Conservation (phyloP, 2,888 invertebrate species). For the Colostygia pectinataria region DNA sequence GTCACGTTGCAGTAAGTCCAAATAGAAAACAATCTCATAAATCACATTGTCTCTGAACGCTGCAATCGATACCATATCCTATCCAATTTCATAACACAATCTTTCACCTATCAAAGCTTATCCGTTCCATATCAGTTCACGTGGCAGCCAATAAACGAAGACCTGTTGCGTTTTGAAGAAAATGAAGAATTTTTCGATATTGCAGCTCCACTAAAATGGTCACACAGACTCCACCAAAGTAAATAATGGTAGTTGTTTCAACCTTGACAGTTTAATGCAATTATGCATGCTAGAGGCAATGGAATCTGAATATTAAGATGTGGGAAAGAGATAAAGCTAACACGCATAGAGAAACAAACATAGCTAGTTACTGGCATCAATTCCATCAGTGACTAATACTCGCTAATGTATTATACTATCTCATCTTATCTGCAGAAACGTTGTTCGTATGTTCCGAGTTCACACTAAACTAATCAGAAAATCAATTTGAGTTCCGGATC, state of each 20-base stretch:
- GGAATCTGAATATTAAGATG: conserved; percentile 38
- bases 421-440: background rate
- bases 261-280: conserved; percentile 47
- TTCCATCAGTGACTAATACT: no score
- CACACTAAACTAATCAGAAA: conserved; percentile 15
- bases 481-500: conserved; percentile 9
- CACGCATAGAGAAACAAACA: conserved; percentile 7
- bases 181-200: conserved; percentile 14
- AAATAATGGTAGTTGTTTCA: conserved; percentile 23
- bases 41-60: conserved; percentile 15
- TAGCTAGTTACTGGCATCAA: conserved; percentile 4
- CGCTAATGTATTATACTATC: background rate
- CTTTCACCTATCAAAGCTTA: conserved; percentile 32
- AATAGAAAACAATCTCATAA: conserved; percentile 14
- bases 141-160: conserved; percentile 30
- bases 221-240: background rate
- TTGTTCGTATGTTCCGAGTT: background rate
- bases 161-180: conserved; percentile 31
- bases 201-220: conserved; percentile 27
- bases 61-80: conserved; percentile 26
- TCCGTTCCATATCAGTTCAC: conserved; percentile 24
- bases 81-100: conserved; percentile 28
- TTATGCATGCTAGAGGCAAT: conserved; percentile 41
- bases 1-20: background rate
- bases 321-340: conserved; percentile 14